These are phyloP conservation scores for Caranx melampygus DNA, from an alignment of 2,113 vertebrate genomes.

Conservation along the genomic window DNA sequence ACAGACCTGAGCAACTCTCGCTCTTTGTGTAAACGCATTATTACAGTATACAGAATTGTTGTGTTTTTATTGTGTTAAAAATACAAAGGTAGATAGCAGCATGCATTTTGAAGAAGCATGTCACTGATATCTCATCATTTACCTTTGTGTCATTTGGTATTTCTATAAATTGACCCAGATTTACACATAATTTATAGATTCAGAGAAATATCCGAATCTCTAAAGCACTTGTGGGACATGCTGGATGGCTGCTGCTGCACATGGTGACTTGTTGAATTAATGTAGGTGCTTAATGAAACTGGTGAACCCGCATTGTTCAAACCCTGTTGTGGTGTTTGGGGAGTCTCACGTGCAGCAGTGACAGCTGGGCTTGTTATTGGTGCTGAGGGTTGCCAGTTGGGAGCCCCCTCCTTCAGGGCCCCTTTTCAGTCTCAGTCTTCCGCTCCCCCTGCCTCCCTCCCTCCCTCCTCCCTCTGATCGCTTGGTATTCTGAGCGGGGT, in stretches of 20 bases:
- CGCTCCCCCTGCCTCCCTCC: constrained; percentile 46
- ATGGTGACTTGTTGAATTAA: not conserved
- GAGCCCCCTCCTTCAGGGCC: constrained; percentile 68
- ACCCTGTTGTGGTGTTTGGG: constrained; percentile 13
- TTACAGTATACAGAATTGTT: not conserved
- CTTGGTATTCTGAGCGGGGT: constrained; percentile 86
- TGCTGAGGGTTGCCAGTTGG: constrained; percentile 78
- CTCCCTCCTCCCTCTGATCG: constrained; percentile 65
- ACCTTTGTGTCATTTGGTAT: too few species aligned
- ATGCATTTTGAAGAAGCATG: too few species aligned
- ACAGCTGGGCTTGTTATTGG: constrained; percentile 59
- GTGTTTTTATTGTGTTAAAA: not conserved
- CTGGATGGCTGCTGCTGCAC: not conserved
- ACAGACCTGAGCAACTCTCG: too few species aligned
- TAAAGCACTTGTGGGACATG: not conserved
- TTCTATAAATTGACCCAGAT: not conserved
- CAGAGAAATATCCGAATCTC: not conserved
- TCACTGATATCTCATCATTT: too few species aligned
- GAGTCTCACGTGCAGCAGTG: constrained; percentile 51
- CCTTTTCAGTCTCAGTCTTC: constrained; percentile 58
- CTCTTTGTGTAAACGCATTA: not conserved
- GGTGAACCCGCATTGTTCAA: not conserved
- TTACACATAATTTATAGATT: too few species aligned
- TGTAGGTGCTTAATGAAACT: not conserved
- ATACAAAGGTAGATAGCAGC: too few species aligned